Conservation (phyloP, 2,797 vertebrate genomes). For the Merluccius polli region DNA sequence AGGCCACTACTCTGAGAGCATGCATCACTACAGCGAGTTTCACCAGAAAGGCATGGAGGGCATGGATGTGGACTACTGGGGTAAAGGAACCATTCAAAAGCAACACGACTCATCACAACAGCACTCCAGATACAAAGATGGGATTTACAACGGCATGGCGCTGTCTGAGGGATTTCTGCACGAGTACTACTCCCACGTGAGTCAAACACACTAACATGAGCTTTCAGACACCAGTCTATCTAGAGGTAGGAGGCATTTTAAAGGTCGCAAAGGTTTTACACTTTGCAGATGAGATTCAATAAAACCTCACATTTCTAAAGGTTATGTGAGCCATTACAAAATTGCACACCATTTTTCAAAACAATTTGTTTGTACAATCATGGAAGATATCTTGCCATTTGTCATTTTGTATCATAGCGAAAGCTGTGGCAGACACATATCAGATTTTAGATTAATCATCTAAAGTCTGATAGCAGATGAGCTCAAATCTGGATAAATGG, state of each 20-base stretch:
- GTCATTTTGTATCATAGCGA: not conserved
- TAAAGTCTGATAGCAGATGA: not conserved
- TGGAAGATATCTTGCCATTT: not conserved
- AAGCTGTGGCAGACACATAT: not conserved
- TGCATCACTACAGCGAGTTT: not conserved
- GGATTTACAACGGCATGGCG: constrained; percentile 55
- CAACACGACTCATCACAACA: constrained; percentile 9
- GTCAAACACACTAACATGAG: constrained; percentile 28
- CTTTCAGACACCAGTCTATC: not conserved
- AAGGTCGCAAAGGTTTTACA: not conserved
- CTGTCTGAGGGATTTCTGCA: constrained; percentile 57
- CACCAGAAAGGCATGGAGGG: constrained; percentile 18
- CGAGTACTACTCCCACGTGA: constrained; percentile 66
- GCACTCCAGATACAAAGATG: constrained; percentile 6
- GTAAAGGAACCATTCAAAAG: constrained; percentile 18
- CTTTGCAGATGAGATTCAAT: not conserved
- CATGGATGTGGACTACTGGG: constrained; percentile 1
- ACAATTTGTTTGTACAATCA: not conserved
- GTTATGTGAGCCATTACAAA: not conserved
- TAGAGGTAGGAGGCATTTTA: not conserved
- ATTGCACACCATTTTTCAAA: not conserved
- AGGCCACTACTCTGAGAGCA: constrained; percentile 1
- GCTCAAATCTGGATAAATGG: not conserved
- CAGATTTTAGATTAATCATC: too few species aligned
- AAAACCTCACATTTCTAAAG: not conserved